A percentile compares a stretch with the other conserved stretches of the same genome.
phyloP scores from a whole-genome alignment of 1,140 invertebrate species.

The Tetraneura akinire region DNA sequence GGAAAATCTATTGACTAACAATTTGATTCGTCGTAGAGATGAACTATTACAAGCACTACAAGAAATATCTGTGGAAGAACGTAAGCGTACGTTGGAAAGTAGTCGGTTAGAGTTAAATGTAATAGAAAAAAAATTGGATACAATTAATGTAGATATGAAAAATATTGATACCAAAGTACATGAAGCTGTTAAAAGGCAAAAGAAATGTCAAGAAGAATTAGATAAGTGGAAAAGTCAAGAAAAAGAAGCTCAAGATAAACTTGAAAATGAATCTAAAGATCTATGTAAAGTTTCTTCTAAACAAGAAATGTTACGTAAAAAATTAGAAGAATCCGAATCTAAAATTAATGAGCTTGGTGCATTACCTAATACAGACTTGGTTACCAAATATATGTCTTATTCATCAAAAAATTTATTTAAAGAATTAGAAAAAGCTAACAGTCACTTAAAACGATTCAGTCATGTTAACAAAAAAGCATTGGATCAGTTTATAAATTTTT shows the following conservation, averaged over 20 bases:
- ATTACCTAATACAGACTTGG: slow-evolving; percentile 85
- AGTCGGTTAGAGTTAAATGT: slow-evolving; percentile 77
- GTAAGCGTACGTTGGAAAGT: slow-evolving; percentile 82
- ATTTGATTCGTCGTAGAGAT: slow-evolving; percentile 85
- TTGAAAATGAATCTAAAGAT: slow-evolving; percentile 95
- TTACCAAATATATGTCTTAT: slow-evolving; percentile 87
- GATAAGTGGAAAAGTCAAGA: slow-evolving; percentile 85
- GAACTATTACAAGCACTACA: slow-evolving; percentile 84
- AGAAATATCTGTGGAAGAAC: slow-evolving; percentile 93
- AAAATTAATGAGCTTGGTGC: slow-evolving; percentile 90
- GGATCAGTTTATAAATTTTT: slow-evolving; percentile 98
- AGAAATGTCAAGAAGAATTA: slow-evolving; percentile 72
- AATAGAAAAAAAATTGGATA: slow-evolving; percentile 79
- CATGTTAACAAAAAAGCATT: slow-evolving; percentile 99
- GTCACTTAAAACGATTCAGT: slow-evolving; percentile 96
- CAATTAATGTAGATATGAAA: slow-evolving; percentile 79
- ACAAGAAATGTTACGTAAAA: slow-evolving; percentile 89
- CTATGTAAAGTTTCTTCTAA: slow-evolving; percentile 97
- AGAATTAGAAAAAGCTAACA: slow-evolving; percentile 96
- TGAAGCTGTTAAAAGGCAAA: slow-evolving; percentile 74
- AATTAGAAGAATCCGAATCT: slow-evolving; percentile 92
- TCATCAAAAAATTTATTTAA: slow-evolving; percentile 88
- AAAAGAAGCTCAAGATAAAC: slow-evolving; percentile 92
- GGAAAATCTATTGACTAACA: slow-evolving; percentile 95
- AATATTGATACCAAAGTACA: slow-evolving; percentile 81